phyloP scores from a whole-genome alignment of 2,888 invertebrate species.

The Drosophila ustulata region DNA sequence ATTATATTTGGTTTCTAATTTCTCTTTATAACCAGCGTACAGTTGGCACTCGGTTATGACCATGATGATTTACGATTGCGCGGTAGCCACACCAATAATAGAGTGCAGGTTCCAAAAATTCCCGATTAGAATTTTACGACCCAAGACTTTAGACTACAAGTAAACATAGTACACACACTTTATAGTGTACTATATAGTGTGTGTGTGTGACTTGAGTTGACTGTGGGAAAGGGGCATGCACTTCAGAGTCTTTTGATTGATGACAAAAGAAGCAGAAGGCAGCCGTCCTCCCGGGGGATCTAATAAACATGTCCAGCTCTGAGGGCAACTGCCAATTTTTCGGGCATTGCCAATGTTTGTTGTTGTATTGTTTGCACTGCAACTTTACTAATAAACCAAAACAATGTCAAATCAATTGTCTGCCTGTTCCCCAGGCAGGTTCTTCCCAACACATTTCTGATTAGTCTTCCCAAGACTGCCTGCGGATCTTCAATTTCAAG shows the following conservation, averaged over 20 bases:
- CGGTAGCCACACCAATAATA: slow-evolving; percentile 38
- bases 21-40: slow-evolving; percentile 56
- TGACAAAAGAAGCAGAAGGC: slow-evolving; percentile 31
- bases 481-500: slow-evolving; percentile 18
- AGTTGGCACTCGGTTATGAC: slow-evolving; percentile 50
- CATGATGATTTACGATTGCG: slow-evolving; percentile 63
- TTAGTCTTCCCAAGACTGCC: slow-evolving; percentile 7
- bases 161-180: background rate
- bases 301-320: slow-evolving; percentile 73
- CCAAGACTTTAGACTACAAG: slow-evolving; percentile 33
- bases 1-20: slow-evolving; percentile 45
- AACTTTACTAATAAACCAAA: slow-evolving; percentile 55
- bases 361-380: slow-evolving; percentile 53
- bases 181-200: background rate
- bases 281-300: slow-evolving; percentile 64
- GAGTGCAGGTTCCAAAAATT: slow-evolving; percentile 21
- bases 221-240: slow-evolving; percentile 62
- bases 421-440: slow-evolving; percentile 9
- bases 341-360: slow-evolving; percentile 40
- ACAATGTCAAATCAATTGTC: slow-evolving; percentile 60
- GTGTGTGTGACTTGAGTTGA: slow-evolving; percentile 5
- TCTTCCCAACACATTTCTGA: background rate
- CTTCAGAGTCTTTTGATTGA: slow-evolving; percentile 48
- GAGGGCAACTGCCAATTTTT: slow-evolving; percentile 28
- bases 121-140: slow-evolving; percentile 34